Percentiles rank a stretch among this genome's conserved stretches.
Evolutionary conservation across 2,113 vertebrate genomes (phyloP).

Genomic region (Theristicus caerulescens): DNA sequence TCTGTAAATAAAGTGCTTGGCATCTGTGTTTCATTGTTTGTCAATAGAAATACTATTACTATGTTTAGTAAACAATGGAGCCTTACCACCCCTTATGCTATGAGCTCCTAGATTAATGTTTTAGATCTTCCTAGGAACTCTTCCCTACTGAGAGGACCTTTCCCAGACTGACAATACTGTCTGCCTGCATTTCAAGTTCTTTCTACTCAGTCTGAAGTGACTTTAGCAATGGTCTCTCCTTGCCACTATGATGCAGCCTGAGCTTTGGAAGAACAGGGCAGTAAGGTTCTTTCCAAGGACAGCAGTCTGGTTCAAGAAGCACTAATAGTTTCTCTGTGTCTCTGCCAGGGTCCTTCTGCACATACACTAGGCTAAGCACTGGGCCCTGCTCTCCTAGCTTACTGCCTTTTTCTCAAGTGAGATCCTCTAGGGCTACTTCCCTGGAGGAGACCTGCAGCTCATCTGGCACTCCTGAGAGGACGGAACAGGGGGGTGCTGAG

Average conservation of each 20-base stretch:
- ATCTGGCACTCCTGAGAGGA: background rate
- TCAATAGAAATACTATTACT: background rate
- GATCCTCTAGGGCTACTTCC: background rate
- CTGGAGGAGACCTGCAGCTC: background rate
- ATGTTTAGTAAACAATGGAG: background rate
- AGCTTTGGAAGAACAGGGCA: background rate
- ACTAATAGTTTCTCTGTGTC: background rate
- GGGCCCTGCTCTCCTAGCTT: background rate
- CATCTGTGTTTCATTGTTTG: background rate
- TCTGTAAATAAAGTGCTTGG: background rate
- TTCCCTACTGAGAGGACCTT: background rate
- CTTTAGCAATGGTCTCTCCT: background rate
- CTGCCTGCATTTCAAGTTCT: background rate
- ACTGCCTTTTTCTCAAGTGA: background rate
- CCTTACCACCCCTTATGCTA: background rate
- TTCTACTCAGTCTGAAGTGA: background rate
- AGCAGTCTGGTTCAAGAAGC: background rate
- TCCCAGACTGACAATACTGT: background rate
- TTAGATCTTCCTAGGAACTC: background rate
- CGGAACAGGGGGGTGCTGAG: background rate
- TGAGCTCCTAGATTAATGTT: background rate
- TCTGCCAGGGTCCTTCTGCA: background rate
- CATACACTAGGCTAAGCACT: background rate
- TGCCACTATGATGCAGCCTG: background rate
- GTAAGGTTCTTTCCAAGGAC: background rate